phyloP scores from a whole-genome alignment of 2,888 invertebrate species.

The Halictus ligatus region DNA sequence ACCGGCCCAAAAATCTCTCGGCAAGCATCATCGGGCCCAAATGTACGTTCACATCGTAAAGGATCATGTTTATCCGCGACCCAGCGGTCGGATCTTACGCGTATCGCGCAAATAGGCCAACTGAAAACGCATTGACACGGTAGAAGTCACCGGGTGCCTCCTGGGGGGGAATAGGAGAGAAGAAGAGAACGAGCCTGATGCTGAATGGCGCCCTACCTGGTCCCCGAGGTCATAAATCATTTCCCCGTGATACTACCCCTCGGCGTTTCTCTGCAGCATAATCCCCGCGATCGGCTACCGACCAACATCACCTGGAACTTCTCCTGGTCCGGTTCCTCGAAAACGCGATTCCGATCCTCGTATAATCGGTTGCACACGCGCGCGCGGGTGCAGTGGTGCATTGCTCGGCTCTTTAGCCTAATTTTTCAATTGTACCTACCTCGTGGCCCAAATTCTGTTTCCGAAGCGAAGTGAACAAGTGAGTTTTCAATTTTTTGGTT shows the following conservation, averaged over 20 bases:
- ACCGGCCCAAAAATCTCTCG: neutral
- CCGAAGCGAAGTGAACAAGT: neutral
- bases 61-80: neutral
- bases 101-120: slow-evolving; percentile 68
- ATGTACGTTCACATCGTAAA: neutral
- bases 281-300: slow-evolving; percentile 77
- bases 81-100: slow-evolving; percentile 51
- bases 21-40: neutral
- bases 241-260: slow-evolving; percentile 80
- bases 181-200: slow-evolving; percentile 69
- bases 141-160: slow-evolving; percentile 50
- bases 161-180: slow-evolving; percentile 57
- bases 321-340: slow-evolving; percentile 31
- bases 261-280: slow-evolving; percentile 76
- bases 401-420: neutral
- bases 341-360: neutral
- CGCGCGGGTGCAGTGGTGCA: neutral
- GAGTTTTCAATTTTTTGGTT: neutral
- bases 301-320: slow-evolving; percentile 81
- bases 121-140: slow-evolving; percentile 73
- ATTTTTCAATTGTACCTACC: neutral
- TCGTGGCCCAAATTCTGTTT: neutral
- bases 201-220: slow-evolving; percentile 82
- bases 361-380: neutral
- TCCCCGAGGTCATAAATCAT: slow-evolving; percentile 83